Evolutionary conservation across 2,113 vertebrate species (phyloP).

Genomic region (Megaleporinus macrocephalus): DNA sequence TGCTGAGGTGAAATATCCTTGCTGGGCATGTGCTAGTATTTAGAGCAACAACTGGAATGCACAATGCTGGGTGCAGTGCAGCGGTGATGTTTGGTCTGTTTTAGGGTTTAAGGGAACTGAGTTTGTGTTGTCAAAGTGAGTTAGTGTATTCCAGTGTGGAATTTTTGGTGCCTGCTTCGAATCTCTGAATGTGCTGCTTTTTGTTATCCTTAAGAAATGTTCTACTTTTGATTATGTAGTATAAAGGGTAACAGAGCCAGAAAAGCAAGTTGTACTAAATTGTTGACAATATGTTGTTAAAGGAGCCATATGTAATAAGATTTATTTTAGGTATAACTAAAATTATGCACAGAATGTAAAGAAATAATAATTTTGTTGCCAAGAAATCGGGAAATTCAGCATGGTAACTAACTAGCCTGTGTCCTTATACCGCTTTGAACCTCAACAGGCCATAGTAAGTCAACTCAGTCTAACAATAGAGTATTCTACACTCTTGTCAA

Average conservation of each 20-base stretch:
- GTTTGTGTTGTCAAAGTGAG: not conserved
- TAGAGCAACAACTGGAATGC: slow-evolving; percentile 15
- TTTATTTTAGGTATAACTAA: no score
- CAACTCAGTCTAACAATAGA: no score
- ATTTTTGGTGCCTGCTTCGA: not conserved
- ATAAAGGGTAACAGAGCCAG: not conserved
- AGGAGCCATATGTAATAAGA: no score
- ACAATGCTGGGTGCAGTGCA: not conserved
- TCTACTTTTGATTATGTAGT: slow-evolving; percentile 20
- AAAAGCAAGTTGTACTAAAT: not conserved
- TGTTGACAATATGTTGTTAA: no score
- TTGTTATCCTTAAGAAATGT: not conserved
- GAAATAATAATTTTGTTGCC: no score
- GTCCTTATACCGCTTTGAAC: no score
- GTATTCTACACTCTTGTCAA: no score
- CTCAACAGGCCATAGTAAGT: no score
- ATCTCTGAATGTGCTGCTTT: not conserved
- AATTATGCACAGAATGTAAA: no score
- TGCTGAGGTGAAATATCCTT: not conserved
- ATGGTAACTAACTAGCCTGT: no score
- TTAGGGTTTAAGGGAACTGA: slow-evolving; percentile 2
- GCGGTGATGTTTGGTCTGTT: slow-evolving; percentile 1
- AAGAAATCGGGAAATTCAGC: no score
- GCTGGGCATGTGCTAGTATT: slow-evolving; percentile 11
- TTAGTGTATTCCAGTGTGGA: not conserved